Percentiles rank a stretch among this genome's conserved stretches.
Evolutionary conservation across 2,888 invertebrate species (phyloP).

Genomic region (Chrysodeixis includens): DNA sequence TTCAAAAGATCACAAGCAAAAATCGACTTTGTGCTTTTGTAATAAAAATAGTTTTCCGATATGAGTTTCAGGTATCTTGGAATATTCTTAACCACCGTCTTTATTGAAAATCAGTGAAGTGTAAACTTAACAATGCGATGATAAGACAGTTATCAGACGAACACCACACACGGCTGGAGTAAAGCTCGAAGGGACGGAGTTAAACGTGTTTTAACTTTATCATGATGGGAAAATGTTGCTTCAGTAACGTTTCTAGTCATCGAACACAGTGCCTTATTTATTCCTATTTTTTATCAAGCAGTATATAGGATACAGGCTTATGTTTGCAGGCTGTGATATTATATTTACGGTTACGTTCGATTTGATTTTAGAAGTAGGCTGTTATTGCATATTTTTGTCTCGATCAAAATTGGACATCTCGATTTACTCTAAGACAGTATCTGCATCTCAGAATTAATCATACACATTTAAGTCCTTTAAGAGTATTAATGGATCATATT

Average conservation of each 20-base stretch:
- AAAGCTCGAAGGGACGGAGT: slow-evolving; percentile 3
- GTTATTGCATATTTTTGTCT: too few relatives aligned
- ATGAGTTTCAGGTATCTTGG: background rate
- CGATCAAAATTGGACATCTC: background rate
- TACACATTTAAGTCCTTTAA: background rate
- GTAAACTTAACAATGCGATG: slow-evolving; percentile 25
- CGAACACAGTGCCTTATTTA: background rate
- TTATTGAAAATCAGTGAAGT: slow-evolving; percentile 34
- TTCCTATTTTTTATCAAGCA: background rate
- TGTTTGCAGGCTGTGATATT: too few relatives aligned
- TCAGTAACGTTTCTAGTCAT: background rate
- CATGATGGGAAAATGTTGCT: slow-evolving; percentile 1
- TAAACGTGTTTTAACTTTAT: background rate
- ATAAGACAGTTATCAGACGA: slow-evolving; percentile 27
- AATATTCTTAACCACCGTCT: slow-evolving; percentile 23
- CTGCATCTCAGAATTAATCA: too few relatives aligned
- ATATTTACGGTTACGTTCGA: too few relatives aligned
- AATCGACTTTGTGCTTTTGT: slow-evolving; percentile 12
- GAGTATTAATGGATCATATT: too few relatives aligned
- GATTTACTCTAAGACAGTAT: background rate
- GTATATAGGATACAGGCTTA: background rate
- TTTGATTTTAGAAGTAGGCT: too few relatives aligned
- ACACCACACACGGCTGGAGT: background rate
- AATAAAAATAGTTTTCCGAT: slow-evolving; percentile 8
- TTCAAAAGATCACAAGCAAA: slow-evolving; percentile 22